These are phyloP conservation scores for Holothuria glaberrima DNA, from an alignment of 35 echinoderm and acorn worm genomes.

Conservation along the genomic window DNA sequence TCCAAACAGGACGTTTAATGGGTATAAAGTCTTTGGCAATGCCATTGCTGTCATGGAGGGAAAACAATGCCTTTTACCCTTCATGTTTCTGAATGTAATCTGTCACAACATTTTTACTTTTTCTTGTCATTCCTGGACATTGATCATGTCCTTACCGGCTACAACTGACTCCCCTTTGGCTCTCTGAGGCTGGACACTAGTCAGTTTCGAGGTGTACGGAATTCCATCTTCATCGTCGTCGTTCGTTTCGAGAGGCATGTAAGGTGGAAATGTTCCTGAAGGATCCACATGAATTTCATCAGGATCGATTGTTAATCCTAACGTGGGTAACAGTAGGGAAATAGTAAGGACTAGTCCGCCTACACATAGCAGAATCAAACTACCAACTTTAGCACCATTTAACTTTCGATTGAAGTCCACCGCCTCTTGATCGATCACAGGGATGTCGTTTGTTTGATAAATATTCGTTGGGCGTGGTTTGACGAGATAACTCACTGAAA, in stretches of 20 bases:
- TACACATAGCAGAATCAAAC: conserved; percentile 85
- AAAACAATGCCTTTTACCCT: neutral
- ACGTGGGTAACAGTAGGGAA: conserved; percentile 81
- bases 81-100: no score
- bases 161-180: conserved; percentile 76
- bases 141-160: conserved; percentile 82
- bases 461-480: conserved; percentile 71
- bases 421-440: conserved; percentile 83
- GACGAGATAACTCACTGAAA: conserved; percentile 85
- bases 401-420: conserved; percentile 82
- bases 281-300: conserved; percentile 78
- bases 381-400: conserved; percentile 83
- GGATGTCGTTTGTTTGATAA: conserved; percentile 70
- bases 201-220: conserved; percentile 90
- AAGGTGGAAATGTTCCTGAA: conserved; percentile 85
- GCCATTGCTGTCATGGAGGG: no score
- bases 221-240: conserved; percentile 87
- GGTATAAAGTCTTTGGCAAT: no score
- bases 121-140: conserved; percentile 54
- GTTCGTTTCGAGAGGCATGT: conserved; percentile 77
- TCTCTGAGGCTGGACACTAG: conserved; percentile 87
- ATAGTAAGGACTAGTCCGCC: conserved; percentile 88
- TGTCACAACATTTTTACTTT: neutral
- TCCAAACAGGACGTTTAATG: no score
- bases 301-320: conserved; percentile 54